Evolutionary conservation across 2,113 vertebrate genomes (phyloP).

Genomic region (Haplochromis burtoni): DNA sequence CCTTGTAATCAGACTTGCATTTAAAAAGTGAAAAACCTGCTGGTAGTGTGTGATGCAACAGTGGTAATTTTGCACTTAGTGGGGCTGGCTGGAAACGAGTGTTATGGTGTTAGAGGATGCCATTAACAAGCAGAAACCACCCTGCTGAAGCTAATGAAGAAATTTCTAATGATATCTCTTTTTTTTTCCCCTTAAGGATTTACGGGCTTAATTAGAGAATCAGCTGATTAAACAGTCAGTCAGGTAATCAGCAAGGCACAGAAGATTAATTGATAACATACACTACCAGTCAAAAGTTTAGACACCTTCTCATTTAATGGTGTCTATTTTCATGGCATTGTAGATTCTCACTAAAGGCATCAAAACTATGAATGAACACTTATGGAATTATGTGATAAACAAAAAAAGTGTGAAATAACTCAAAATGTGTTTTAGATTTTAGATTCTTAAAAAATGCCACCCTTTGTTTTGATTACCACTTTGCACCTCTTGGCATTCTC

Average conservation of each 20-base stretch:
- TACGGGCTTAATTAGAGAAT: background rate
- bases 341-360: background rate
- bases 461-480: fast-evolving
- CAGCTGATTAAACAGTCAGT: background rate
- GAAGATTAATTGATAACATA: background rate
- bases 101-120: background rate
- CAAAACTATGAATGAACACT: background rate
- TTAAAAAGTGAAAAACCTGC: background rate
- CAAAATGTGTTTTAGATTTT: background rate
- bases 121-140: background rate
- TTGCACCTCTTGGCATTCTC: background rate
- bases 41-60: background rate
- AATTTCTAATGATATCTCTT: background rate
- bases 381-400: background rate
- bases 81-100: background rate
- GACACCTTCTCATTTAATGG: background rate
- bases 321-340: background rate
- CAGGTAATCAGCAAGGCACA: background rate
- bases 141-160: background rate
- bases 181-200: fast-evolving
- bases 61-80: background rate
- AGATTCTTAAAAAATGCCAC: background rate
- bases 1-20: background rate
- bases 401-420: background rate
- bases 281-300: background rate